Evolutionary conservation across 2,888 invertebrate species (phyloP).

Genomic region (Acheta domesticus): DNA sequence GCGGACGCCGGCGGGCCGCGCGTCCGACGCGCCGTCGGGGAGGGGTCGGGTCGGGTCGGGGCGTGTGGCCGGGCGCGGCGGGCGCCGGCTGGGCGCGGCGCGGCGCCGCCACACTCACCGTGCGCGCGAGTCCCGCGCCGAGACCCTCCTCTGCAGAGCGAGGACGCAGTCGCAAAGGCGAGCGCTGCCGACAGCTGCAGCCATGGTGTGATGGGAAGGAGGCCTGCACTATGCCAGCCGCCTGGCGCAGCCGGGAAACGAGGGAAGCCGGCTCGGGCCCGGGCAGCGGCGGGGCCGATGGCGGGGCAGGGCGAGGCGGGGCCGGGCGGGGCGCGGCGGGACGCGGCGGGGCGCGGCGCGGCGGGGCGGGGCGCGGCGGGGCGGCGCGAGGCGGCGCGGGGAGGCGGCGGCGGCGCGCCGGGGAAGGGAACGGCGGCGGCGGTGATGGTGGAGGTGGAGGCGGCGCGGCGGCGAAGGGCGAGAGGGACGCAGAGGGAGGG

Average conservation of each 20-base stretch:
- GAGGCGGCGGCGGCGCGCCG: not conserved
- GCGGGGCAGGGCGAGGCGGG: not conserved
- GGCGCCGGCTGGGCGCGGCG: not conserved
- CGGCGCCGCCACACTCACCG: not conserved
- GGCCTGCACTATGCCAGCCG: slow-evolving; percentile 1
- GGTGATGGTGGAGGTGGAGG: no score
- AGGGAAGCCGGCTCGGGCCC: not conserved
- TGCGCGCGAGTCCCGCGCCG: not conserved
- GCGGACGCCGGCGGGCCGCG: not conserved
- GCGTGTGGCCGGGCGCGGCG: not conserved
- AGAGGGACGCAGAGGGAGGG: not conserved
- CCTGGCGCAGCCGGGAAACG: not conserved
- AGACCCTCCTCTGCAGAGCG: not conserved
- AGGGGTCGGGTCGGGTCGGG: not conserved
- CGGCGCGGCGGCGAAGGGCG: not conserved
- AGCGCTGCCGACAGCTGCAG: not conserved
- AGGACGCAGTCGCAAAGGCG: slow-evolving; percentile 3
- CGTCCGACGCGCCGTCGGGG: not conserved
- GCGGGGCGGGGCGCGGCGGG: not conserved
- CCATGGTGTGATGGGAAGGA: slow-evolving; percentile 18
- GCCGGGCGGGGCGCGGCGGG: not conserved
- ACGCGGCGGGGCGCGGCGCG: not conserved
- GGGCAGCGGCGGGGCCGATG: not conserved
- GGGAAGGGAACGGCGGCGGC: no score
- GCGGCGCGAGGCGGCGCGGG: not conserved